Evolutionary conservation across 2,113 vertebrate species (phyloP), one percentile per base, ranked within the genome.

Genomic region (Clarias batrachus): DNA sequence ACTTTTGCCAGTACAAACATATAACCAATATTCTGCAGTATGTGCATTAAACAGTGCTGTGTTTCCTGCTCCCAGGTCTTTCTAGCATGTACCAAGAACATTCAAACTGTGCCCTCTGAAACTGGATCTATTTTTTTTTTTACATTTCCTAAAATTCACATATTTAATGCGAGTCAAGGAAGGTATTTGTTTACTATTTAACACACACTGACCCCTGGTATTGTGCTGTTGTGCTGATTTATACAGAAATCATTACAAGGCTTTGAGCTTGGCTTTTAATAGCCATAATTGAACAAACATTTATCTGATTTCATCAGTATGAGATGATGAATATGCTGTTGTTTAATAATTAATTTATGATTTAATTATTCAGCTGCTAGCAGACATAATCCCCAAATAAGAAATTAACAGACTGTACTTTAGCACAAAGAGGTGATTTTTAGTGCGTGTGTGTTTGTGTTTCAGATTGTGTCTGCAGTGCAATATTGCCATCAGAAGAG

Each of bases 401-500:
- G 21, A 71, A 76, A 48, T 23, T 8, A 37, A 11, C 57, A 62
- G 7, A 25, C 13, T 1, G 54, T 56, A 41, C 21, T 17, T 23
- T 25, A 60, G 71, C 19, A 74, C 37, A 56, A 71, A 63, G 52
- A 68, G 74, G 33, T 62, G 70, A n/a, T 86, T 83, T 68, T 30
- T 60, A 17, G 10, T 12, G 12, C 33, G 2, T 81, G 3, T 70
- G 13, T 56, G 21, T 66, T 0, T 71, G 90, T 92, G 11, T 94
- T 96, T 91, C 93, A 97, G 96, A 97, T 97, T 91, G 96, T 97
- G 9, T 97, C 96, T 90, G 96, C 96, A 87, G 96, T 97, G 70
- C 96, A 97, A 88, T 97, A 97, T 91, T 97, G 96, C 90, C 96
- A 97, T 91, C 96, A 97, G 86, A 97, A 97, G 71, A 95, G 93